Conservation (phyloP, 2,113 vertebrate genomes). For the Canis aureus region DNA sequence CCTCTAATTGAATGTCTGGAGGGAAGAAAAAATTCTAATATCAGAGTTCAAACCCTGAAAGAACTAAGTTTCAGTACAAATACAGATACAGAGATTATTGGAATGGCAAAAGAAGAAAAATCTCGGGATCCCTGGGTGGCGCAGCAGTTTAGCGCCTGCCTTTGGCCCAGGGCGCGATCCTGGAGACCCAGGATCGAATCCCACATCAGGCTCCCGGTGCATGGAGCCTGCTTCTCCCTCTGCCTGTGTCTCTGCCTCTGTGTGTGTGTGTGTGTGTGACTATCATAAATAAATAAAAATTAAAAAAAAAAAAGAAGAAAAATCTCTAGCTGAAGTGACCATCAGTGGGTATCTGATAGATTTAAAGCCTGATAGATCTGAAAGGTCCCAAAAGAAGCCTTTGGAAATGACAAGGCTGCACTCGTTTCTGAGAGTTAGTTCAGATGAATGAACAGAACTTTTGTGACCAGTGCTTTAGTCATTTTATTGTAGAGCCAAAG, state of each 20-base stretch:
- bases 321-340: neutral
- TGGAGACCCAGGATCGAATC: too few species aligned
- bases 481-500: neutral
- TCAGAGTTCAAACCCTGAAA: neutral
- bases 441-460: neutral
- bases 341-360: neutral
- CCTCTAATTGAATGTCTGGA: neutral
- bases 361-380: neutral
- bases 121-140: too few species aligned
- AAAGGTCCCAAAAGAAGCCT: neutral
- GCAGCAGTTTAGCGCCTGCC: too few species aligned
- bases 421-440: neutral
- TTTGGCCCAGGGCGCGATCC: too few species aligned
- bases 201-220: too few species aligned
- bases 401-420: neutral
- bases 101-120: neutral
- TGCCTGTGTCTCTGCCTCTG: too few species aligned
- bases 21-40: neutral
- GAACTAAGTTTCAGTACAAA: neutral
- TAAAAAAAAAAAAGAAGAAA: neutral
- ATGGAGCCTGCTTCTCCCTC: too few species aligned
- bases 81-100: neutral
- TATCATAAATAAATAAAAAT: too few species aligned
- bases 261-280: too few species aligned
- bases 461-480: neutral